Percentiles rank a stretch among this genome's conserved stretches.
phyloP scores from a whole-genome alignment of 2,888 invertebrate species.

The Bombylius discolor region DNA sequence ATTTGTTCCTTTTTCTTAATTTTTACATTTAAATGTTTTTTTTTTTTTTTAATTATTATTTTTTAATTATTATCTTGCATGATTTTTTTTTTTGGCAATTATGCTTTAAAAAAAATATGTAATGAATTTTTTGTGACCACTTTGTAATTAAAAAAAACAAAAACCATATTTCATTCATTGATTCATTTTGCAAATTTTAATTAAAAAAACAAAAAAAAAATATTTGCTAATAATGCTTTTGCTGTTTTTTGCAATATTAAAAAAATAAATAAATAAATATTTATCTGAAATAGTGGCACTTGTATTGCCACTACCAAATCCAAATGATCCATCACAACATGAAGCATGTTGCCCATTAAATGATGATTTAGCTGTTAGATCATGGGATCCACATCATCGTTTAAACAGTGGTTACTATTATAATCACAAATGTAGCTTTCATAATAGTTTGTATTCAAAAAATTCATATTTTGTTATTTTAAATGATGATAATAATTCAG shows the following conservation, averaged over 20 bases:
- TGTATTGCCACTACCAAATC: constrained; percentile 73
- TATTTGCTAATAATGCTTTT: neutral
- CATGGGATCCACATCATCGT: neutral
- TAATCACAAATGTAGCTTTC: constrained; percentile 13
- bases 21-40: neutral
- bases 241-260: neutral
- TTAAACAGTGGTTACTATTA: constrained; percentile 2
- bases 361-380: constrained; percentile 20
- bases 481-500: constrained; percentile 4
- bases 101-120: neutral
- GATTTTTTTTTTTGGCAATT: neutral
- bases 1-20: neutral
- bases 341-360: constrained; percentile 81
- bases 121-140: too few species aligned
- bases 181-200: too few species aligned
- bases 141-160: too few species aligned
- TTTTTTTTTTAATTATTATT: too few species aligned
- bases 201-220: too few species aligned
- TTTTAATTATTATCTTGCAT: neutral
- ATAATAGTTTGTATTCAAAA: constrained; percentile 12
- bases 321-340: constrained; percentile 78
- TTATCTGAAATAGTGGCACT: constrained; percentile 42
- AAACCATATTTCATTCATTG: too few species aligned
- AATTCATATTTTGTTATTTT: constrained; percentile 11
- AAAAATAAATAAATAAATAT: neutral